Percentiles rank a stretch among this genome's conserved stretches.
phyloP scores from a whole-genome alignment of 2,113 vertebrate species.

The Esox niger region DNA sequence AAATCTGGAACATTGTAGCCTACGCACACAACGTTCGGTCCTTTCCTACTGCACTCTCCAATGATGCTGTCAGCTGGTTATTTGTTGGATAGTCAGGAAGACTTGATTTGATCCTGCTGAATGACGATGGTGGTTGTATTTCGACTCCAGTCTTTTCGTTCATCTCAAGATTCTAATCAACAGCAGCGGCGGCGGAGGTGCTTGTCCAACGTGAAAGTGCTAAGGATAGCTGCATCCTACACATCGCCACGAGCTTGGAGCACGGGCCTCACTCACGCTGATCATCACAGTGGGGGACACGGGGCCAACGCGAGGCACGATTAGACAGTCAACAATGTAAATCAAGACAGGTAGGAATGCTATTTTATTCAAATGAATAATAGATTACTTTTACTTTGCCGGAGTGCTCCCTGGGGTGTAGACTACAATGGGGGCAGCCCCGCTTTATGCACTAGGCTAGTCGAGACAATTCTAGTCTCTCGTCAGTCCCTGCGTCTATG shows the following conservation, averaged over 20 bases:
- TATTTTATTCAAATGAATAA: conserved; percentile 16
- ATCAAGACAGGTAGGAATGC: conserved; percentile 58
- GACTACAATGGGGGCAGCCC: not conserved
- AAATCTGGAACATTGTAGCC: conserved; percentile 6
- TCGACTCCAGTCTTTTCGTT: conserved; percentile 45
- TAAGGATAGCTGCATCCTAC: conserved; percentile 63
- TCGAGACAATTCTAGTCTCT: too few species aligned
- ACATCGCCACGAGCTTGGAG: conserved; percentile 38
- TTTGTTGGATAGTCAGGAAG: conserved; percentile 18
- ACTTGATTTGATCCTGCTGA: conserved; percentile 38
- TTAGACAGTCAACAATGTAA: conserved; percentile 53
- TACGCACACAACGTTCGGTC: not conserved
- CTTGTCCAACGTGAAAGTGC: conserved; percentile 54
- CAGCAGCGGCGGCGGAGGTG: conserved; percentile 30
- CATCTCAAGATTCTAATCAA: conserved; percentile 45
- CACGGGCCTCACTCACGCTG: conserved; percentile 49
- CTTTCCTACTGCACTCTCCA: conserved; percentile 3
- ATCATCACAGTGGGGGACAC: conserved; percentile 57
- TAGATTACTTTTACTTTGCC: conserved; percentile 5
- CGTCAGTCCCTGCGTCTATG: not conserved
- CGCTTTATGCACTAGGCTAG: conserved; percentile 11
- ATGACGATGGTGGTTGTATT: conserved; percentile 54
- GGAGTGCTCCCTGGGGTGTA: not conserved
- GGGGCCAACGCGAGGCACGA: conserved; percentile 45
- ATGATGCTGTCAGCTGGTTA: conserved; percentile 20